A percentile compares a stretch with the other conserved stretches of the same genome.
Evolutionary conservation across 2,888 invertebrate genomes (phyloP).

Genomic region (Stenodera caucasica): DNA sequence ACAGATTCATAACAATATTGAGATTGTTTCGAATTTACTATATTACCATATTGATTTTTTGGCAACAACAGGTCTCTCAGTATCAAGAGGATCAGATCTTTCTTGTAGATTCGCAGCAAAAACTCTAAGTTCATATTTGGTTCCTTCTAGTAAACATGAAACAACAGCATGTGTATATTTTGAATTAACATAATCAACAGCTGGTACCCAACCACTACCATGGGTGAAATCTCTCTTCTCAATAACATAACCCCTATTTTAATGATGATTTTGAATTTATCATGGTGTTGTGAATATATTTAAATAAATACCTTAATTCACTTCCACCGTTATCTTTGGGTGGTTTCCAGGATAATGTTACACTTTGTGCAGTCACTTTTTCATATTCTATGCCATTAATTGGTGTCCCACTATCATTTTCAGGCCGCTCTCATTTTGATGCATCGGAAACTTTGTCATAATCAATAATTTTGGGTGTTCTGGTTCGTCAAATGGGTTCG

Average conservation of each 20-base stretch:
- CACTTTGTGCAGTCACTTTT: constrained; percentile 94
- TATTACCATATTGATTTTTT: constrained; percentile 84
- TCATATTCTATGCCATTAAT: constrained; percentile 91
- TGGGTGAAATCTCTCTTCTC: constrained; percentile 94
- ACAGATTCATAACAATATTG: constrained; percentile 12
- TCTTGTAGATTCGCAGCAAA: constrained; percentile 95
- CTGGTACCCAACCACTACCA: constrained; percentile 96
- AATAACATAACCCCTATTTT: constrained; percentile 79
- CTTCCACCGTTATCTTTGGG: constrained; percentile 96
- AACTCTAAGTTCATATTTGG: constrained; percentile 94
- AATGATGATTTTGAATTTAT: not conserved
- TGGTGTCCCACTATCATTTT: constrained; percentile 86
- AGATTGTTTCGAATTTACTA: constrained; percentile 5
- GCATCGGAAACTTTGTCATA: constrained; percentile 95
- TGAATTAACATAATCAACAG: constrained; percentile 88
- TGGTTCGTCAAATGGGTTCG: constrained; percentile 86
- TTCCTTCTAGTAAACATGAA: constrained; percentile 89
- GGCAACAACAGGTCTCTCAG: constrained; percentile 81
- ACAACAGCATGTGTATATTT: constrained; percentile 86
- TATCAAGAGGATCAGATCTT: constrained; percentile 85
- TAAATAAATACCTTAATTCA: constrained; percentile 71
- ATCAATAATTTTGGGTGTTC: constrained; percentile 86
- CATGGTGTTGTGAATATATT: not conserved
- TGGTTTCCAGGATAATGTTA: constrained; percentile 92
- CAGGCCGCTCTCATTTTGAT: constrained; percentile 87